A percentile compares a stretch with the other conserved stretches of the same genome.
Evolutionary conservation across 1,140 invertebrate species (phyloP).

Genomic region (Drosophila hydei): DNA sequence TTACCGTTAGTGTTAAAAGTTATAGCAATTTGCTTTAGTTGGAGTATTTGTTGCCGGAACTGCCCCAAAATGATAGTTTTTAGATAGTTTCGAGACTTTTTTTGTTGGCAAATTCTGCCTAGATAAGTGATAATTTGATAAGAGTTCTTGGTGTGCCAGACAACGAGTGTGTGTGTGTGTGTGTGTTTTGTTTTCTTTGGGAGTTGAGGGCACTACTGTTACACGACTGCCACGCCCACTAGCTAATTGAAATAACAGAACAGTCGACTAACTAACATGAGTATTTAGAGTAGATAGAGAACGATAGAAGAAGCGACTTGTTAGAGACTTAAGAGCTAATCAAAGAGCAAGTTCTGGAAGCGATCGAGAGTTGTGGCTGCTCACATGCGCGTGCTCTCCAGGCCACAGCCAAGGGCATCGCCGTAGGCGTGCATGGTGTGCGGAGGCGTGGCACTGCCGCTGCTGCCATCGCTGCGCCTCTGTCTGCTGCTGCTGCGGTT

Average conservation of each 20-base stretch:
- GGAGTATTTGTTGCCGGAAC: background rate
- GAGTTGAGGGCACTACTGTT: constrained; percentile 46
- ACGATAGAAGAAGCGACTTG: constrained; percentile 21
- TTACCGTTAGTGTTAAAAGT: constrained; percentile 19
- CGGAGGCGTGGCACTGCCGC: constrained; percentile 36
- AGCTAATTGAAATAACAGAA: constrained; percentile 33
- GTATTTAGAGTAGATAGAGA: constrained; percentile 42
- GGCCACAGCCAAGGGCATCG: constrained; percentile 35
- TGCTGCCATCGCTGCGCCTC: constrained; percentile 5
- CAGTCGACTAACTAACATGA: constrained; percentile 36
- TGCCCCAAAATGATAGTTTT: constrained; percentile 18
- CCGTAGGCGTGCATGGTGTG: constrained; percentile 19
- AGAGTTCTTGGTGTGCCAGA: constrained; percentile 38
- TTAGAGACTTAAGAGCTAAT: constrained; percentile 18
- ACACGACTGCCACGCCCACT: constrained; percentile 31
- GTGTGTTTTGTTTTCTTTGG: constrained; percentile 1
- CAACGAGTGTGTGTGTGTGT: constrained; percentile 46
- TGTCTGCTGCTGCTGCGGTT: constrained; percentile 11
- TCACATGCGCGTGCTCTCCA: constrained; percentile 79
- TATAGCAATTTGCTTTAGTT: background rate
- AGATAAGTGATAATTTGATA: constrained; percentile 6
- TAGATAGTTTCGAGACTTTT: constrained; percentile 10
- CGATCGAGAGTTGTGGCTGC: background rate
- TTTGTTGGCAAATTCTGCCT: background rate
- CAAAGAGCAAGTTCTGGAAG: constrained; percentile 20